Evolutionary conservation across 2,797 vertebrate genomes (phyloP).

Genomic region (Eupleurogrammus muticus): DNA sequence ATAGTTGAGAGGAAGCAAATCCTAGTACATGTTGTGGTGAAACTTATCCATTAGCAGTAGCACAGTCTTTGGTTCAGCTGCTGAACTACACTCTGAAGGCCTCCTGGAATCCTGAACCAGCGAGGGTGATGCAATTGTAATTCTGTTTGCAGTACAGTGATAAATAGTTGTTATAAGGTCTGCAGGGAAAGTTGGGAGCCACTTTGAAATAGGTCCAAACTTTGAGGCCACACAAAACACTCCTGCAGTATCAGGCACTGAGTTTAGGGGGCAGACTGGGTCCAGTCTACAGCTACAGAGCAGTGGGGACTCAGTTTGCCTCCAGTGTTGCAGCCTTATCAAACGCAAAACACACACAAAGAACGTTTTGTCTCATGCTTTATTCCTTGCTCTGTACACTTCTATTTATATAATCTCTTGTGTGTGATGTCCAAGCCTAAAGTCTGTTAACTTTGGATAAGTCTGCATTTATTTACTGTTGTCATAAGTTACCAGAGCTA

Average conservation of each 20-base stretch:
- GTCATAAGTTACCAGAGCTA: not conserved
- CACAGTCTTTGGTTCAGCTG: not conserved
- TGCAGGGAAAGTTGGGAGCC: constrained; percentile 19
- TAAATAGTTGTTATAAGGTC: not conserved
- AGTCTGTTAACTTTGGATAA: not conserved
- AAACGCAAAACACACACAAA: constrained; percentile 17
- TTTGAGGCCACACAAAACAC: not conserved
- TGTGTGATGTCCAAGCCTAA: not conserved
- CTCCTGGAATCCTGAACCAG: not conserved
- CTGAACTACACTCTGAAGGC: not conserved
- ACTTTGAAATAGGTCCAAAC: constrained; percentile 15
- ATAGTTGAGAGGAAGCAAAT: constrained; percentile 6
- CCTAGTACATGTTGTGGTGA: not conserved
- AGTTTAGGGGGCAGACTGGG: constrained; percentile 70
- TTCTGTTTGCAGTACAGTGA: constrained; percentile 4
- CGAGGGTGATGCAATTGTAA: not conserved
- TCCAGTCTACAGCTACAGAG: constrained; percentile 46
- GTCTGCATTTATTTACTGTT: not conserved
- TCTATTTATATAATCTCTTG: not conserved
- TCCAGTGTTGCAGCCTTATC: constrained; percentile 23
- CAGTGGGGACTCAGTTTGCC: not conserved
- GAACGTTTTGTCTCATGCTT: not conserved
- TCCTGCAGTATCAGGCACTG: constrained; percentile 49
- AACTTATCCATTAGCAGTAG: not conserved
- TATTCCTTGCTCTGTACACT: not conserved